These are phyloP conservation scores for Cydia fagiglandana DNA, from an alignment of 1,140 invertebrate species.

Conservation along the genomic window DNA sequence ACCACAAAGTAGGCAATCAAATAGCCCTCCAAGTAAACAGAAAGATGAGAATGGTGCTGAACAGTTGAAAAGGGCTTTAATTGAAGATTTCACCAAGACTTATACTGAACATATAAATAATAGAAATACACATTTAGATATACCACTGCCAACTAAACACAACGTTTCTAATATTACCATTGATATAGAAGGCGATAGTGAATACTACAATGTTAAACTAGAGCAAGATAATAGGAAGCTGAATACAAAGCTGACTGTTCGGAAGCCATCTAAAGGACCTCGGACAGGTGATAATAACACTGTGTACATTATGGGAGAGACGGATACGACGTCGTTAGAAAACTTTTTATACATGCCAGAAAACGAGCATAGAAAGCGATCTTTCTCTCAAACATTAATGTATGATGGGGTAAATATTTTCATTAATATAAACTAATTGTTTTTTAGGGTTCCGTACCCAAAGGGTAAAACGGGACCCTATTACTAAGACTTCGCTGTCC, in stretches of 20 bases:
- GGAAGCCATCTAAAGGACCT: constrained; percentile 38
- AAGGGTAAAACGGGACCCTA: too few species aligned
- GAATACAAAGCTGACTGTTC: constrained; percentile 49
- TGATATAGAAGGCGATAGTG: constrained; percentile 60
- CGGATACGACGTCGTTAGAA: constrained; percentile 14
- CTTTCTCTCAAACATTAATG: constrained; percentile 21
- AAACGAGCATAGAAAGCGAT: constrained; percentile 10
- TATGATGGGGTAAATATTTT: constrained; percentile 17
- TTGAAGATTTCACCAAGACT: constrained; percentile 49
- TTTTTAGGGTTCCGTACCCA: too few species aligned
- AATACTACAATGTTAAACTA: constrained; percentile 56
- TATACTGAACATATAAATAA: constrained; percentile 33
- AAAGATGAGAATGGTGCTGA: constrained; percentile 33
- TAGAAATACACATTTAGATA: constrained; percentile 34
- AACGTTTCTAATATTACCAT: constrained; percentile 54
- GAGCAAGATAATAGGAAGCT: constrained; percentile 39
- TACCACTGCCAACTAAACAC: constrained; percentile 36
- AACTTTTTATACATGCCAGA: constrained; percentile 25
- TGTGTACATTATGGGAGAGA: not conserved
- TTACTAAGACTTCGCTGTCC: too few species aligned
- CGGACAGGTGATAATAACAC: not conserved
- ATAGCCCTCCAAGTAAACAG: not conserved
- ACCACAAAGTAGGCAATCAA: not conserved
- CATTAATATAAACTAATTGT: too few species aligned
- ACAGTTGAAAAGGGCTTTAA: constrained; percentile 50